Percentiles rank a stretch among this genome's conserved stretches.
Evolutionary conservation across 2,888 invertebrate genomes (phyloP).

Genomic region (Lasioglossum leucozonium): DNA sequence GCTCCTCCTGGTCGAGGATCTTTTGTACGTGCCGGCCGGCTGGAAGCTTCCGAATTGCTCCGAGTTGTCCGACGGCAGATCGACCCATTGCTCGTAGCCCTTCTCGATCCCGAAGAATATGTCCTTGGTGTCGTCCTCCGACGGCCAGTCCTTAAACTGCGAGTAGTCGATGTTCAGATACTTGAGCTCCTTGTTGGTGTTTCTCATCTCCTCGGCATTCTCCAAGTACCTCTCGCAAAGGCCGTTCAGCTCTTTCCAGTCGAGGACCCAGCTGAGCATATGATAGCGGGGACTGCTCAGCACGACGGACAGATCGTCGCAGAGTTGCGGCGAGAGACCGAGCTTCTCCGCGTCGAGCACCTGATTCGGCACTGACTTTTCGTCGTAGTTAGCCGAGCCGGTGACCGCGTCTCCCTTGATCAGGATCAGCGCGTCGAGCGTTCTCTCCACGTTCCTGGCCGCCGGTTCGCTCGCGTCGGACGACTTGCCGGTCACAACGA

Average conservation of each 20-base stretch:
- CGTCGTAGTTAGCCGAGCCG: slow-evolving; percentile 87
- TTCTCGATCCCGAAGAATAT: slow-evolving; percentile 88
- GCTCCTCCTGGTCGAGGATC: slow-evolving; percentile 77
- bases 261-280: slow-evolving; percentile 89
- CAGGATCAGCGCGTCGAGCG: slow-evolving; percentile 85
- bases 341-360: slow-evolving; percentile 88
- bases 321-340: slow-evolving; percentile 88
- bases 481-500: slow-evolving; percentile 54
- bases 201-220: slow-evolving; percentile 87
- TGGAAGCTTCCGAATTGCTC: slow-evolving; percentile 81
- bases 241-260: slow-evolving; percentile 86
- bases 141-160: slow-evolving; percentile 88
- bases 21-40: slow-evolving; percentile 77
- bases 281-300: slow-evolving; percentile 90
- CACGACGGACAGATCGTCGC: slow-evolving; percentile 90
- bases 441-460: slow-evolving; percentile 84
- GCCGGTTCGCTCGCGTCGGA: slow-evolving; percentile 67
- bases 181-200: slow-evolving; percentile 90
- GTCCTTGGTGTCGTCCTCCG: slow-evolving; percentile 86
- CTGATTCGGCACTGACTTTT: slow-evolving; percentile 87
- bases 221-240: slow-evolving; percentile 87
- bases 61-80: slow-evolving; percentile 79
- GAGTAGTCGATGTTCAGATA: slow-evolving; percentile 90
- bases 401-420: slow-evolving; percentile 86
- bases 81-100: slow-evolving; percentile 85